Evolutionary conservation across 2,113 vertebrate species (phyloP), one percentile per base, ranked within the genome.

Genomic region (Petrocephalus zakoni): DNA sequence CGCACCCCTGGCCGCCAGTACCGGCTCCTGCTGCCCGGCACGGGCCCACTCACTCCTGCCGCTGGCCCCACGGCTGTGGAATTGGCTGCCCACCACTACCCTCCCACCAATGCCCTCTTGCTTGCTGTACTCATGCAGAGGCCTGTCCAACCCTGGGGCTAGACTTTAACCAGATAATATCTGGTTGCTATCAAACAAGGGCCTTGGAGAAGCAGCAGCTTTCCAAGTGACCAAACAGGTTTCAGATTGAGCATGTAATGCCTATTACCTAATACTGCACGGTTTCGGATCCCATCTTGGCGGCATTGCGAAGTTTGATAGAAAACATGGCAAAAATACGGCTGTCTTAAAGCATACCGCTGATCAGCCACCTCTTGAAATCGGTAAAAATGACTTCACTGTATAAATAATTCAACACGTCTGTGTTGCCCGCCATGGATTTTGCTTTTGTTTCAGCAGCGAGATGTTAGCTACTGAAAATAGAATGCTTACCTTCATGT

Each of bases 351-450:
- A 75, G 87, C 53, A 47, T 49, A 52, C 47, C 64, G 19, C 17
- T 72, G 58, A 51, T 87, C 87, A 87, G 8, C 61, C 64, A 15
- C 42, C 64, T 37, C 87, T 58, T 51, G 53, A 61, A 87, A 25
- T 81, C 78, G 55, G 72, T 81, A 81, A 82, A 46, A 55, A 82
- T 37, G 64, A 75, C 87, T 88, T 88, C 87, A 78, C 22, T 51
- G 5, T 55, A 75, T 81, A 88, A 88, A 88, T 88, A 88, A 88
- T 53, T 88, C 87, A 52, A 34, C 64, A 51, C 68, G 17, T 75
- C 64, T 17, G 22, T 56, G 52, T 82, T 37, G 49, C 47, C 42
- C 55, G 87, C 46, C 25, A 13, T 61, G 34, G 42, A 56, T 55
- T 56, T 82, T 56, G 17, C 47, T 55, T 82, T 58, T 46, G 55